Conservation (phyloP, 2,888 invertebrate genomes). For the Cosmia trapezina region DNA sequence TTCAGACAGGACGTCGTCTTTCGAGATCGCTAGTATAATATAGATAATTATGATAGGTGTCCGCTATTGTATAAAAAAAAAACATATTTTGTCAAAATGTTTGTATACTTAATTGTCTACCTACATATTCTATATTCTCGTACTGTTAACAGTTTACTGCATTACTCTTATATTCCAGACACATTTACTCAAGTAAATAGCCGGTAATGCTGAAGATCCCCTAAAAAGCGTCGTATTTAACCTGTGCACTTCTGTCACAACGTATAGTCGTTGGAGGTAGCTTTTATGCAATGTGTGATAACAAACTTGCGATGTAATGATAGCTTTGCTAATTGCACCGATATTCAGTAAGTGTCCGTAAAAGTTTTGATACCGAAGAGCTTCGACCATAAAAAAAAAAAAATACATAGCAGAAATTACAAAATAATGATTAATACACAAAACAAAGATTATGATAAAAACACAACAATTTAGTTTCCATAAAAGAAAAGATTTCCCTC, state of each 20-base stretch:
- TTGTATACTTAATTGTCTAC: slow-evolving; percentile 9
- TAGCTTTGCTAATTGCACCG: neutral
- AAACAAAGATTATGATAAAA: too few relatives aligned
- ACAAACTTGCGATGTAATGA: neutral
- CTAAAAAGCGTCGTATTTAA: slow-evolving; percentile 21
- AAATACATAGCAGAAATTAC: too few relatives aligned
- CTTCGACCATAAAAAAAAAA: neutral
- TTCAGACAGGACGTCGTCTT: too few relatives aligned
- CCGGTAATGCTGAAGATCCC: slow-evolving; percentile 9
- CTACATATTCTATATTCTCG: slow-evolving; percentile 17
- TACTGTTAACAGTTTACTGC: slow-evolving; percentile 21
- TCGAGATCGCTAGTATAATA: too few relatives aligned
- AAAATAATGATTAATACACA: too few relatives aligned
- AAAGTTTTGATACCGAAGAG: neutral
- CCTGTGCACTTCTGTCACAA: neutral
- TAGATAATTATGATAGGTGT: neutral
- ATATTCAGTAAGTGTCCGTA: neutral
- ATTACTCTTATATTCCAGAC: slow-evolving; percentile 25
- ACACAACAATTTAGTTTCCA: too few relatives aligned
- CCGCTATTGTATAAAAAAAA: slow-evolving; percentile 3
- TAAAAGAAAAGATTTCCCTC: too few relatives aligned
- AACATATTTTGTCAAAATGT: slow-evolving; percentile 21
- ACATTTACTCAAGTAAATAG: slow-evolving; percentile 3
- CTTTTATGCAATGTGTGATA: slow-evolving; percentile 16
- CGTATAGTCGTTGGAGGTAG: neutral